These are phyloP conservation scores for Zaprionus bogoriensis DNA, from an alignment of 2,888 invertebrate genomes.

Conservation along the genomic window DNA sequence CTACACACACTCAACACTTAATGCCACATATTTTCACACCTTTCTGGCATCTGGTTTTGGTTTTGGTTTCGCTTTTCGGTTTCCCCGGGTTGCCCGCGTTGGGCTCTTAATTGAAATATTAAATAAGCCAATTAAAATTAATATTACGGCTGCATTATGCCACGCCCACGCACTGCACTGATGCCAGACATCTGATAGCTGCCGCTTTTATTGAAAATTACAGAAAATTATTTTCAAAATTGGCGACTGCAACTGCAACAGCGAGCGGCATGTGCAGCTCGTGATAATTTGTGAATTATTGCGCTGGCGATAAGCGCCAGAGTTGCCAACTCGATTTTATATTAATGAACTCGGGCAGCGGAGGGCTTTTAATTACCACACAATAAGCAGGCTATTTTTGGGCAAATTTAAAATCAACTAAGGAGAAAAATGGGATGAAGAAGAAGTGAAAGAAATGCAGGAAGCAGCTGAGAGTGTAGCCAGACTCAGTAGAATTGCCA, in stretches of 20 bases:
- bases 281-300: constrained; percentile 74
- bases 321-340: constrained; percentile 3
- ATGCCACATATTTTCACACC: constrained; percentile 57
- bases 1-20: constrained; percentile 15
- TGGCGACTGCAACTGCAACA: too few relatives aligned
- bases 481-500: too few relatives aligned
- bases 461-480: too few relatives aligned
- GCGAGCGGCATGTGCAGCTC: constrained; percentile 37
- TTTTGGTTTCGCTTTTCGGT: constrained; percentile 37
- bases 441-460: too few relatives aligned
- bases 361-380: constrained; percentile 36
- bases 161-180: constrained; percentile 23
- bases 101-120: constrained; percentile 74
- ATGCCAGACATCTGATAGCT: constrained; percentile 67
- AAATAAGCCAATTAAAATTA: constrained; percentile 79
- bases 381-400: constrained; percentile 23
- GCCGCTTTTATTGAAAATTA: constrained; percentile 65
- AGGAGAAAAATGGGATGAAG: too few relatives aligned
- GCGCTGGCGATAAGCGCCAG: constrained; percentile 59
- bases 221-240: constrained; percentile 46
- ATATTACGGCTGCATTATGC: constrained; percentile 66
- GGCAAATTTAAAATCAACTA: constrained; percentile 34
- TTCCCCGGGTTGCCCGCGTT: constrained; percentile 26
- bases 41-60: constrained; percentile 18
- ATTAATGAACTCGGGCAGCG: constrained; percentile 32